A percentile compares a stretch with the other conserved stretches of the same genome.
Conservation (phyloP, 2,888 invertebrate species). For the Rhynchonema sp. region DNA sequence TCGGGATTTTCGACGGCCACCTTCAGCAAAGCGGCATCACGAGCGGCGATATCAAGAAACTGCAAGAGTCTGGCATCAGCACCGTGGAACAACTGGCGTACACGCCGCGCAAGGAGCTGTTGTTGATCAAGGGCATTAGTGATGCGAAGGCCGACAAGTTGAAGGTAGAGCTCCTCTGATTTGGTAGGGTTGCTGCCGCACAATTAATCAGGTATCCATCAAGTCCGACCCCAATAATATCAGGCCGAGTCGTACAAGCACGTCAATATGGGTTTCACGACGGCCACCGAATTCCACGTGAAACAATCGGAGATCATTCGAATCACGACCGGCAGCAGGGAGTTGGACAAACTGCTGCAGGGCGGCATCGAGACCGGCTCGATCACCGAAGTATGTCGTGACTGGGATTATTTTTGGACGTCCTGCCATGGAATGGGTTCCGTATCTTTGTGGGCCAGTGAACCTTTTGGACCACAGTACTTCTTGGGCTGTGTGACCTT, state of each 20-base stretch:
- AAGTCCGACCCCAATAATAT: neutral
- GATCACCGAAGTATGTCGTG: constrained; percentile 65
- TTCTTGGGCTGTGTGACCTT: no score
- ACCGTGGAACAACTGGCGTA: constrained; percentile 89
- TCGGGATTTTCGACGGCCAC: no score
- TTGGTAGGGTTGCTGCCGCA: neutral
- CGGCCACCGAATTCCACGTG: constrained; percentile 83
- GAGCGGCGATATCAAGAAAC: constrained; percentile 68
- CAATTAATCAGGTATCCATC: no score
- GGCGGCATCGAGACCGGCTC: constrained; percentile 93
- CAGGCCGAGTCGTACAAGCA: neutral
- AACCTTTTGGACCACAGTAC: no score
- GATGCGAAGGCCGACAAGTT: constrained; percentile 94
- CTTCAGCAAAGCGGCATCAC: no score
- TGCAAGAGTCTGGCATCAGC: constrained; percentile 75
- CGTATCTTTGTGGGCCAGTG: no score
- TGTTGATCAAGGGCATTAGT: constrained; percentile 59
- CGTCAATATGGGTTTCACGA: constrained; percentile 93
- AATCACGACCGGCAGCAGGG: constrained; percentile 80
- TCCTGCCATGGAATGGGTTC: no score
- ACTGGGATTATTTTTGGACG: no score
- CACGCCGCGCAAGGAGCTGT: constrained; percentile 70
- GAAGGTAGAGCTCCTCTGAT: constrained; percentile 26
- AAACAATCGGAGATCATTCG: constrained; percentile 85
- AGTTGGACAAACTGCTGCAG: constrained; percentile 65